Evolutionary conservation across 2,797 vertebrate genomes (phyloP), one percentile per base, ranked within the genome.

Genomic region (Rhynchonycteris naso): DNA sequence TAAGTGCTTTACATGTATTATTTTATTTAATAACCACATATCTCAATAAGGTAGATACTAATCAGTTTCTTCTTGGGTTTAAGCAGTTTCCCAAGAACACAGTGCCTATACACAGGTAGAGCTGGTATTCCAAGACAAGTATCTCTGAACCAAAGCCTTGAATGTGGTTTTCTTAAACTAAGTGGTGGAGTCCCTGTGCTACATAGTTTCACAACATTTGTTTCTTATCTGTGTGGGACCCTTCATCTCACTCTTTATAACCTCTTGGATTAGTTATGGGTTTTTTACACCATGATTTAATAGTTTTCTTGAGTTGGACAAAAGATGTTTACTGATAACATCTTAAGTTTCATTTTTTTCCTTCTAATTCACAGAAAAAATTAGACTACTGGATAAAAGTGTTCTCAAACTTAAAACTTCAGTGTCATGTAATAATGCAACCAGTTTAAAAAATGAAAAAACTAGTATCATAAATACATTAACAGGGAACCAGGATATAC

Each of bases 331-430:
- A 56, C 14, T 84, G 47, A 54, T 66, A 90, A 84, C 91, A 50
- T 35, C 2, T 22, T 26, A 68, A 54, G 7, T 12, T 92, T 63
- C 16, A 33, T 21, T n/a, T 76, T 30, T 35, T 72, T 76, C 74
- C 74, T 76, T 22, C 30, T 63, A 90, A 96, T 63, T 95, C 30
- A 96, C 8, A 75, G n/a, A 66, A 30, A 89, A 85, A 35, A 85
- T 30, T 28, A 69, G 11, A 14, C 8, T 87, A 76, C 24, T 78
- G 2, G 38, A 85, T 61, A 68, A 84, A 83, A 72, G 12, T 4
- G 90, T 47, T 75, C 65, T 85, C 47, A 89, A 83, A 59, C 1
- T 28, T 59, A 75, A 72, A 50, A 1, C 11, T 83, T 90, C 33
- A 3, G 5, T 66, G 5, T 28, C 56, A 90, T 15, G 15, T 87